phyloP scores from a whole-genome alignment of 1,140 invertebrate species.

The Drepana arcuata region DNA sequence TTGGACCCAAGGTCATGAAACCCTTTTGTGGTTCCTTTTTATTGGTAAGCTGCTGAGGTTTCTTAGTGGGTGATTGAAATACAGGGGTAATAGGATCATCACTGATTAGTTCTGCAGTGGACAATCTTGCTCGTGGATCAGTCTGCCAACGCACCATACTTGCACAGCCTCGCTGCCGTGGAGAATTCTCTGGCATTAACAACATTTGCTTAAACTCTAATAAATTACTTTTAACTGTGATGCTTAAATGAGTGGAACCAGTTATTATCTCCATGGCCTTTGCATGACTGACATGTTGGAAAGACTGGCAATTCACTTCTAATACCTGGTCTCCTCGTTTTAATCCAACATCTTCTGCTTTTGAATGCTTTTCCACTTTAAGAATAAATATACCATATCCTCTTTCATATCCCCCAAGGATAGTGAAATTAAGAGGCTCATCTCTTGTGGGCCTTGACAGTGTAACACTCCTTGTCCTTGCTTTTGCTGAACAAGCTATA shows the following conservation, averaged over 20 bases:
- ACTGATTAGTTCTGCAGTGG: conserved; percentile 73
- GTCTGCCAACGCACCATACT: conserved; percentile 73
- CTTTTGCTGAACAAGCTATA: conserved; percentile 97
- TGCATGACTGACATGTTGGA: conserved; percentile 91
- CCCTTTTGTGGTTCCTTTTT: conserved; percentile 83
- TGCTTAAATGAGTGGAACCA: conserved; percentile 94
- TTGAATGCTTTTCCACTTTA: conserved; percentile 92
- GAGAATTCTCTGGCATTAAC: conserved; percentile 87
- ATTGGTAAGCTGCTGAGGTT: conserved; percentile 77
- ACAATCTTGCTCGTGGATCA: conserved; percentile 77
- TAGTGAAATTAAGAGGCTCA: conserved; percentile 93
- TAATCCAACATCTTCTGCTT: conserved; percentile 96
- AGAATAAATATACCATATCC: conserved; percentile 96
- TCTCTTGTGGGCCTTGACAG: conserved; percentile 92
- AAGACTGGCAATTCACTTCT: conserved; percentile 97
- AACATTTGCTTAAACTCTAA: conserved; percentile 89
- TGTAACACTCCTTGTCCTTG: conserved; percentile 91
- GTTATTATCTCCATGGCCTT: conserved; percentile 93
- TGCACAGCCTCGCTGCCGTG: conserved; percentile 75
- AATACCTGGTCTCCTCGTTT: conserved; percentile 98
- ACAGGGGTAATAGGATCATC: conserved; percentile 91
- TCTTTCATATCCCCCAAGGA: conserved; percentile 92
- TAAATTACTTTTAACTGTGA: conserved; percentile 98
- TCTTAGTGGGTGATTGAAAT: conserved; percentile 89
- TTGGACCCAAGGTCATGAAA: conserved; percentile 91